Evolutionary conservation across 1,140 invertebrate species (phyloP).

Genomic region (Micrasema longulum): DNA sequence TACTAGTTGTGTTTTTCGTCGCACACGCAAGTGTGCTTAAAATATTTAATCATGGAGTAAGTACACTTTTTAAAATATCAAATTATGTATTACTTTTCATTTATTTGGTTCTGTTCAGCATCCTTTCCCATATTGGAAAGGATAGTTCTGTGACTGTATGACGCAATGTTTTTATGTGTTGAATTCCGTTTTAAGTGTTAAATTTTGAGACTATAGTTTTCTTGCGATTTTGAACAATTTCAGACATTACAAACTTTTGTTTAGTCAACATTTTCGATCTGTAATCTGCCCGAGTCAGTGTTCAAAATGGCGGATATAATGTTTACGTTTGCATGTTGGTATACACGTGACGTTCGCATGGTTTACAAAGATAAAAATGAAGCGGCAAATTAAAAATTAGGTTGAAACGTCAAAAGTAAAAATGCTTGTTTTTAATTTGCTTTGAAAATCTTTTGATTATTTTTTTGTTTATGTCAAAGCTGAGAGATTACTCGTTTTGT

Average conservation of each 20-base stretch:
- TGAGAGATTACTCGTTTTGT: too few relatives aligned
- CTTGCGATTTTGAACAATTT: too few relatives aligned
- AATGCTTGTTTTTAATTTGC: too few relatives aligned
- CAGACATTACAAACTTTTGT: background rate
- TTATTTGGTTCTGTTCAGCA: background rate
- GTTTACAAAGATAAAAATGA: background rate
- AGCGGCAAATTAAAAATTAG: background rate
- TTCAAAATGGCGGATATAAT: conserved; percentile 26
- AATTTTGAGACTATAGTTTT: background rate
- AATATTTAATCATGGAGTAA: conserved; percentile 50
- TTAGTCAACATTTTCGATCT: conserved; percentile 4
- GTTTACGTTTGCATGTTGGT: conserved; percentile 26
- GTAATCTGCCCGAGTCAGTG: background rate
- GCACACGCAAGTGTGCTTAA: conserved; percentile 50
- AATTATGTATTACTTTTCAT: background rate
- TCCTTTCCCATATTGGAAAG: background rate
- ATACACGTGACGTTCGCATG: background rate
- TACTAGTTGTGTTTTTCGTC: conserved; percentile 47
- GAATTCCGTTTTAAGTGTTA: background rate
- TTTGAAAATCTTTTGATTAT: too few relatives aligned
- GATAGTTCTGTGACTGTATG: background rate
- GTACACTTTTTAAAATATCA: conserved; percentile 24
- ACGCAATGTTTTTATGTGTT: background rate
- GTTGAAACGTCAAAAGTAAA: too few relatives aligned
- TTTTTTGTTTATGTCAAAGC: too few relatives aligned